Evolutionary conservation across 2,888 invertebrate genomes (phyloP).

Genomic region (Heliconius hortense): DNA sequence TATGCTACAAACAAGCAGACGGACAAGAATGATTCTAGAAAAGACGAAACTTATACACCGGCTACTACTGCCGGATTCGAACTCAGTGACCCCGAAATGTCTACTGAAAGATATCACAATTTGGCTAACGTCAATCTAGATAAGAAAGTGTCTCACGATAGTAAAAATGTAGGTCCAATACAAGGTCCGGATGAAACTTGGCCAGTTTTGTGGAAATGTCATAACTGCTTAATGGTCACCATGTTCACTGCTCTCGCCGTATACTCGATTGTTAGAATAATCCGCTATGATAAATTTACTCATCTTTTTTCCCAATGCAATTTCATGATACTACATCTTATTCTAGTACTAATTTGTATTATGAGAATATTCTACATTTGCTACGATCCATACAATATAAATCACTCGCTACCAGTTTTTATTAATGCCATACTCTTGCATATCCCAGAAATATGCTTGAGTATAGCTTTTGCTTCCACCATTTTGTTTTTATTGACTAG

Average conservation of each 20-base stretch:
- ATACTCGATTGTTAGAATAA: conserved; percentile 92
- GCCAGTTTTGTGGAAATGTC: conserved; percentile 95
- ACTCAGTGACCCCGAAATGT: conserved; percentile 75
- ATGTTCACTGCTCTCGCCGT: conserved; percentile 92
- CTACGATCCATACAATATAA: conserved; percentile 96
- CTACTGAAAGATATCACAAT: conserved; percentile 82
- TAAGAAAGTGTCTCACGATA: conserved; percentile 71
- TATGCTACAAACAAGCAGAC: conserved; percentile 68
- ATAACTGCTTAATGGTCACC: conserved; percentile 93
- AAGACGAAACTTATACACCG: conserved; percentile 64
- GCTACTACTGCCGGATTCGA: conserved; percentile 77
- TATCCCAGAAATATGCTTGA: conserved; percentile 92
- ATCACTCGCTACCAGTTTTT: conserved; percentile 88
- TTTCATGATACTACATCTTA: conserved; percentile 91
- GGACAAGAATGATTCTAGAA: conserved; percentile 64
- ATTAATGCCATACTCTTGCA: conserved; percentile 92
- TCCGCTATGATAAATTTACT: conserved; percentile 92
- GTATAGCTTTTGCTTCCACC: conserved; percentile 93
- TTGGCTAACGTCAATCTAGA: conserved; percentile 82
- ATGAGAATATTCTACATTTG: conserved; percentile 93
- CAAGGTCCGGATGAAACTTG: conserved; percentile 84
- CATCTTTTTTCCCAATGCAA: conserved; percentile 94
- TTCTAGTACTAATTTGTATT: conserved; percentile 91
- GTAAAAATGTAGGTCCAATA: conserved; percentile 65
- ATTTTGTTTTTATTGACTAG: conserved; percentile 92